Evolutionary conservation across 2,797 vertebrate genomes (phyloP), one percentile per base, ranked within the genome.

Genomic region (Chiroxiphia lanceolata): DNA sequence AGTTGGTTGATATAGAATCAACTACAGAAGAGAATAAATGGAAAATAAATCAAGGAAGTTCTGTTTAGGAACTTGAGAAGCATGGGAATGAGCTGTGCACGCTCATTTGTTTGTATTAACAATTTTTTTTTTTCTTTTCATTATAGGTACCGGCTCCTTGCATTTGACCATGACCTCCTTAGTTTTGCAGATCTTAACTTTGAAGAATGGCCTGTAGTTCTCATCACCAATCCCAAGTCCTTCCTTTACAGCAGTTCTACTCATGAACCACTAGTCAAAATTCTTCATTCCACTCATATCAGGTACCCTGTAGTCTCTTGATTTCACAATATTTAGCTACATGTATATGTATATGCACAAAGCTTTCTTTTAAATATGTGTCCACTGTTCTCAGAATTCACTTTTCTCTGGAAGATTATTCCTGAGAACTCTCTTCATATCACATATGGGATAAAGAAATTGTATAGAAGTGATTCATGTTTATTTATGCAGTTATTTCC

Each of bases 221-320:
- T 99, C 90, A 98, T 99, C 97, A 99, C 99, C 90, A 99, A 99
- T 97, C 99, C 99, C 89, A 99, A 99, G 93, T 98, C 99, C 25
- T 98, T 98, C 5, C 99, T 99, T 76, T 99, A 99, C 95, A 98
- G 98, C 80, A 99, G 98, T 75, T 98, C 98, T 15, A 96, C 97
- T 69, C 97, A 98, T 96, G 99, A 99, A 96, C 99, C 99, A 8
- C 87, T 99, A 82, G 98, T 97, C 36, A 98, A 97, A 57, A 98
- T 99, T 71, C 97, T 96, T 84, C 93, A 97, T 91, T 99, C 99
- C 22, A 99, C 99, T 47, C 99, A 99, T 94, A 99, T 99, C 98
- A 99, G 99, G 99, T 99, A 97, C 56, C n/a, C 83, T 86, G 45
- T 56, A 51, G 21, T 64, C 27, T 92, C 90, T 93, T 59, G 53